Percentiles rank a stretch among this genome's conserved stretches.
Conservation (phyloP, 2,888 invertebrate species). For the Orchesellides sinensis region DNA sequence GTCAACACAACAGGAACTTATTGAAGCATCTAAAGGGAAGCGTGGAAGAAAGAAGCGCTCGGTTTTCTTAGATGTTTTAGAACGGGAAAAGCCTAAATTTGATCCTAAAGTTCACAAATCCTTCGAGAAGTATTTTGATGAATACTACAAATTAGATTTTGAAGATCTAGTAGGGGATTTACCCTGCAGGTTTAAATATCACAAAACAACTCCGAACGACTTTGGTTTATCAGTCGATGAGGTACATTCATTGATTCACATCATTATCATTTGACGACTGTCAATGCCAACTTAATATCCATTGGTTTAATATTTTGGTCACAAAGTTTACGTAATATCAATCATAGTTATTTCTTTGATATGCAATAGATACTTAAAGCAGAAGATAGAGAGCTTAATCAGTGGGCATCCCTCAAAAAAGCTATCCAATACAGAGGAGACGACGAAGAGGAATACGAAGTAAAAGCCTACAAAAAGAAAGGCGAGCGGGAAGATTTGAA, state of each 20-base stretch:
- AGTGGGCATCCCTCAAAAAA: conserved; percentile 96
- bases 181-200: conserved; percentile 95
- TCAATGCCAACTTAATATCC: conserved; percentile 16
- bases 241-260: conserved; percentile 79
- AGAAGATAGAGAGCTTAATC: conserved; percentile 94
- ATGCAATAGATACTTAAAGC: conserved; percentile 87
- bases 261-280: too few species aligned
- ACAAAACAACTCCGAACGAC: conserved; percentile 91
- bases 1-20: conserved; percentile 80
- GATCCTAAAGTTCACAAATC: conserved; percentile 85
- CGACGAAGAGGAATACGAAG: conserved; percentile 88
- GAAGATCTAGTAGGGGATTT: conserved; percentile 96
- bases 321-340: too few species aligned
- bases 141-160: conserved; percentile 96
- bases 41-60: conserved; percentile 80
- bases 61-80: conserved; percentile 86
- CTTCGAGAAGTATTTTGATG: conserved; percentile 93
- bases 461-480: conserved; percentile 85
- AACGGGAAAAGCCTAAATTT: conserved; percentile 88
- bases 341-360: too few species aligned
- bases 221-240: conserved; percentile 95
- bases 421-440: conserved; percentile 87
- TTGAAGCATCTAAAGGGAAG: conserved; percentile 77
- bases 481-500: conserved; percentile 86
- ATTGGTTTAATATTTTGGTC: too few species aligned